These are phyloP conservation scores for Sebastes trivittatus DNA, from an alignment of 2,797 vertebrate species.

Conservation along the genomic window DNA sequence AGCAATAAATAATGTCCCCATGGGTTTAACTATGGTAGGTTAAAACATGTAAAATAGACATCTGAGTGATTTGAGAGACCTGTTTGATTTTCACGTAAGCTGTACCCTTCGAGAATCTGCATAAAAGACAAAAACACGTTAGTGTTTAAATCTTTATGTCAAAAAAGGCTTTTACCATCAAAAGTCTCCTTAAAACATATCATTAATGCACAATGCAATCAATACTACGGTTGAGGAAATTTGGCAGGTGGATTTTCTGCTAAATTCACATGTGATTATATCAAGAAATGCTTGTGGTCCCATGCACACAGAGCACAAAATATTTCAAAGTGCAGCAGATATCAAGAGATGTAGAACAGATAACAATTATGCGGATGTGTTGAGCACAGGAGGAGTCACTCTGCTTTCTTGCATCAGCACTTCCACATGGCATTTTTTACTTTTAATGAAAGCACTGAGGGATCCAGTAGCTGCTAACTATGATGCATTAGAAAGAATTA, in stretches of 20 bases:
- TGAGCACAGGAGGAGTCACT: slow-evolving; percentile 16
- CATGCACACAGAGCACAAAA: slow-evolving; percentile 15
- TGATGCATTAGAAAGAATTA: background rate
- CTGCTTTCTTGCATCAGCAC: slow-evolving; percentile 34
- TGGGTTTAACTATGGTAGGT: slow-evolving; percentile 43
- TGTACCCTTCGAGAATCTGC: slow-evolving; percentile 1
- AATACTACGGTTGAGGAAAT: background rate
- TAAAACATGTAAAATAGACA: slow-evolving; percentile 55
- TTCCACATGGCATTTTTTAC: slow-evolving; percentile 58
- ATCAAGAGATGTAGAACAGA: slow-evolving; percentile 51
- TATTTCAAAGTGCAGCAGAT: slow-evolving; percentile 36
- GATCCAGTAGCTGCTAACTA: background rate
- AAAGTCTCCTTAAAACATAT: background rate
- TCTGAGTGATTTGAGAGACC: slow-evolving; percentile 23
- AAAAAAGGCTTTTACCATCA: background rate
- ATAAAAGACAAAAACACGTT: slow-evolving; percentile 18
- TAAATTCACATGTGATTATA: slow-evolving; percentile 3
- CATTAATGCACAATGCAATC: background rate
- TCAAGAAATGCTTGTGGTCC: slow-evolving; percentile 12
- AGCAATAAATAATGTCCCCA: slow-evolving; percentile 15
- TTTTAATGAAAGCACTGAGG: slow-evolving; percentile 31
- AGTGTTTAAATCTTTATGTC: background rate
- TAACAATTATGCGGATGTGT: slow-evolving; percentile 36
- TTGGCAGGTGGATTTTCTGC: background rate
- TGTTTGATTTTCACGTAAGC: slow-evolving; percentile 32